phyloP scores from a whole-genome alignment of 2,888 invertebrate genomes.

The Cantharis nigra region DNA sequence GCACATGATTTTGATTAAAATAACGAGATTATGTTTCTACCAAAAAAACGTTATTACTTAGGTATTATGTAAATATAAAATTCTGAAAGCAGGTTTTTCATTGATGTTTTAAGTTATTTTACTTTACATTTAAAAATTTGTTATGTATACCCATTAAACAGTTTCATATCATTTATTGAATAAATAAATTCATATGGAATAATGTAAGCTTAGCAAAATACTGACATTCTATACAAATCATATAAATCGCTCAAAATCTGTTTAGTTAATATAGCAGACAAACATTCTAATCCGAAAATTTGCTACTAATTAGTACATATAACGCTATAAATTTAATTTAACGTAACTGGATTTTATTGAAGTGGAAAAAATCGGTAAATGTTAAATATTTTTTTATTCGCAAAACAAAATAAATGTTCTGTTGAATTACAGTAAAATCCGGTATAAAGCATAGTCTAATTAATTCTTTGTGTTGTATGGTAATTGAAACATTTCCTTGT shows the following conservation, averaged over 20 bases:
- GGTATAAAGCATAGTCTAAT: constrained; percentile 6
- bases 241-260: not conserved
- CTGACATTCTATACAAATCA: constrained; percentile 11
- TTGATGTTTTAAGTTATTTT: not conserved
- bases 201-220: constrained; percentile 24
- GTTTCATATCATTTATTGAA: not conserved
- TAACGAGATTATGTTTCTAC: not conserved
- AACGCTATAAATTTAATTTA: not conserved
- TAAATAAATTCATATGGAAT: not conserved
- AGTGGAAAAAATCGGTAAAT: not conserved
- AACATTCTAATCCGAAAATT: constrained; percentile 3
- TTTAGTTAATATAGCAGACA: not conserved
- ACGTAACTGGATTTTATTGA: not conserved
- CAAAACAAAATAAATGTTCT: not conserved
- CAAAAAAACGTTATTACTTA: not conserved
- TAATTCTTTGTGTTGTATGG: constrained; percentile 8
- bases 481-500: constrained; percentile 7
- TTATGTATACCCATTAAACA: not conserved
- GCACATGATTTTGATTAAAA: not conserved
- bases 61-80: not conserved
- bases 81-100: not conserved
- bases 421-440: not conserved
- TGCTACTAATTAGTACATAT: not conserved
- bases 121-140: not conserved
- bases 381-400: not conserved